Percentiles rank a stretch among this genome's conserved stretches.
Evolutionary conservation across 2,888 invertebrate species (phyloP).

Genomic region (Napeogenes inachia): DNA sequence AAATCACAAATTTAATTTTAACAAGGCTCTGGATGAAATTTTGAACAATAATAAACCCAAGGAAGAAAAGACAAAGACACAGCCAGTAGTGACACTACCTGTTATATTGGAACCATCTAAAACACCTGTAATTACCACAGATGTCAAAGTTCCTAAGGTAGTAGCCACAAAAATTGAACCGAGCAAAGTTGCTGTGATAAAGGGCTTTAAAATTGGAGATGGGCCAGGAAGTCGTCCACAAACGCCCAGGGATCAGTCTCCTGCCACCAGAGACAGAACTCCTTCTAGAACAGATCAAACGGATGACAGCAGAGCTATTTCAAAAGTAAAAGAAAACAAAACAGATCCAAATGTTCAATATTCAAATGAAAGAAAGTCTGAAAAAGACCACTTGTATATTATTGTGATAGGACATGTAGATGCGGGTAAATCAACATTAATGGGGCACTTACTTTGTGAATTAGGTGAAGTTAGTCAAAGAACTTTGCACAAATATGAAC

Average conservation of each 20-base stretch:
- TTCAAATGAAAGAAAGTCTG: constrained; percentile 84
- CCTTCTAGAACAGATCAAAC: constrained; percentile 57
- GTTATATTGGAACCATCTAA: constrained; percentile 49
- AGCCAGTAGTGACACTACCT: constrained; percentile 41
- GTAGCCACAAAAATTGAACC: constrained; percentile 67
- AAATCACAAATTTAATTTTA: constrained; percentile 83
- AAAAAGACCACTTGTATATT: constrained; percentile 92
- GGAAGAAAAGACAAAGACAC: constrained; percentile 34
- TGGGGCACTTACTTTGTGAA: constrained; percentile 94
- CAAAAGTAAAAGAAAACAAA: constrained; percentile 75
- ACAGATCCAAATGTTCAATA: constrained; percentile 80
- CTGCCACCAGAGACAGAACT: constrained; percentile 77
- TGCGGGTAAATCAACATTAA: constrained; percentile 97
- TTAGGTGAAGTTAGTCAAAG: constrained; percentile 92
- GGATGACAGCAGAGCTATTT: constrained; percentile 64
- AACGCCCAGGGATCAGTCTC: constrained; percentile 83
- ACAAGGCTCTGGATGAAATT: constrained; percentile 84
- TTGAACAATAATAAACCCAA: constrained; percentile 70
- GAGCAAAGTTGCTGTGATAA: constrained; percentile 59
- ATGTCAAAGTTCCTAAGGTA: constrained; percentile 52
- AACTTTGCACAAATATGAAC: constrained; percentile 97
- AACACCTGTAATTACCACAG: constrained; percentile 45
- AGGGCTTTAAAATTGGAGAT: constrained; percentile 77
- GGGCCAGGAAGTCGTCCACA: constrained; percentile 52
- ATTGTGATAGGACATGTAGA: constrained; percentile 98